A percentile compares a stretch with the other conserved stretches of the same genome.
phyloP scores from a whole-genome alignment of 2,113 vertebrate genomes.

The Motacilla alba region DNA sequence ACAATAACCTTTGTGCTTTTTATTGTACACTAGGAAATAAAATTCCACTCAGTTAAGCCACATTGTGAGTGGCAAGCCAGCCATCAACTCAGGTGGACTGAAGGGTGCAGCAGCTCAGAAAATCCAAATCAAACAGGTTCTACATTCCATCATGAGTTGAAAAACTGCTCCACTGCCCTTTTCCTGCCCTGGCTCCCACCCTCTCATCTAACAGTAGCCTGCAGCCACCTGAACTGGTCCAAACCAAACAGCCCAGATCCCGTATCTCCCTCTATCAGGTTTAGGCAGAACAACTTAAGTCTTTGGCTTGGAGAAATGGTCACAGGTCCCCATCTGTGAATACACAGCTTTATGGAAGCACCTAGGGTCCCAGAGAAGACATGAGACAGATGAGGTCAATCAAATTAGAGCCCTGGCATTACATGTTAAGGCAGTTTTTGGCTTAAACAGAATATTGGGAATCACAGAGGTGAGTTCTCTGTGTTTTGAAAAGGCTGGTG shows the following conservation, averaged over 20 bases:
- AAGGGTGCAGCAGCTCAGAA: neutral
- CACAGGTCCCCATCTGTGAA: neutral
- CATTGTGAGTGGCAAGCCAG: neutral
- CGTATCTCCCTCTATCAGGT: rapidly evolving
- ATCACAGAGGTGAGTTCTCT: neutral
- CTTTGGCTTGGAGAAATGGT: neutral
- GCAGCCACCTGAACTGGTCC: neutral
- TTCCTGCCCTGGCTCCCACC: neutral
- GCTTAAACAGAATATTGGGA: neutral
- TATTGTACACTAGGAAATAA: constrained; percentile 50
- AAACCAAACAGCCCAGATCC: neutral
- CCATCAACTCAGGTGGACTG: neutral
- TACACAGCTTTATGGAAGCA: neutral
- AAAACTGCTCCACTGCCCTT: neutral
- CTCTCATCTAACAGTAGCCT: neutral
- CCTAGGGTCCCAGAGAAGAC: neutral
- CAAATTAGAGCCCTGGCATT: neutral
- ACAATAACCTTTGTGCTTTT: constrained; percentile 29
- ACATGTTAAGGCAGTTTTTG: neutral
- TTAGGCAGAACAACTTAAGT: neutral
- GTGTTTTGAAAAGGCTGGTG: neutral
- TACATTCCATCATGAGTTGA: neutral
- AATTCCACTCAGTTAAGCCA: constrained; percentile 47
- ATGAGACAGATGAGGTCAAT: neutral
- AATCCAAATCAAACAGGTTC: neutral